Conservation (phyloP, 2,797 vertebrate genomes). For the Macroramphosus scolopax region DNA sequence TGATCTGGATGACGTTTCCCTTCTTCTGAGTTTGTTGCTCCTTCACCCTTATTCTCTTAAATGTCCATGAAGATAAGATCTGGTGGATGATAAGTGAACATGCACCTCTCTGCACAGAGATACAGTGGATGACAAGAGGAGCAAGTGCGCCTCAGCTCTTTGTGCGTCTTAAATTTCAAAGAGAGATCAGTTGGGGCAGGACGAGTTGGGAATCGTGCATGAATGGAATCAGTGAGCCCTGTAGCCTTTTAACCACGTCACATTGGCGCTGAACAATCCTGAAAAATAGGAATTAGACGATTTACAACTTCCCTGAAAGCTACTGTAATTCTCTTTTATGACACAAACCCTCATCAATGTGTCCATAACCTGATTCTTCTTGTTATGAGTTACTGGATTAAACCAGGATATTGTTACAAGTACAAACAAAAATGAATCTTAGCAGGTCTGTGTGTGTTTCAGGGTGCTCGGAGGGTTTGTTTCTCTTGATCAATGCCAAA, state of each 20-base stretch:
- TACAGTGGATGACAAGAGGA: conserved; percentile 43
- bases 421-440: conserved; percentile 61
- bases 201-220: conserved; percentile 19
- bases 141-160: conserved; percentile 54
- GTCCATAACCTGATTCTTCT: conserved; percentile 42
- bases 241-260: conserved; percentile 29
- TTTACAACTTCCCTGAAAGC: too few relatives aligned
- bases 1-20: conserved; percentile 58
- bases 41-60: conserved; percentile 75
- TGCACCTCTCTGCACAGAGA: conserved; percentile 50
- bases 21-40: conserved; percentile 60
- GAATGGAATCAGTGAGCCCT: conserved; percentile 18
- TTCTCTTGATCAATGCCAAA: too few relatives aligned
- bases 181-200: conserved; percentile 26
- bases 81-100: conserved; percentile 58
- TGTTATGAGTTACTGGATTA: conserved; percentile 44
- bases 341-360: conserved; percentile 36
- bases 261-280: conserved; percentile 35
- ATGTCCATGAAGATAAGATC: conserved; percentile 79
- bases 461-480: too few relatives aligned
- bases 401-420: too few relatives aligned
- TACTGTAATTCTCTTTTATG: conserved; percentile 23
- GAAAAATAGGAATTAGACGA: too few relatives aligned
- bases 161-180: conserved; percentile 57
- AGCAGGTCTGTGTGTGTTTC: conserved; percentile 5